Evolutionary conservation across 1,140 invertebrate species (phyloP).

Genomic region (Tyrophagus putrescentiae): DNA sequence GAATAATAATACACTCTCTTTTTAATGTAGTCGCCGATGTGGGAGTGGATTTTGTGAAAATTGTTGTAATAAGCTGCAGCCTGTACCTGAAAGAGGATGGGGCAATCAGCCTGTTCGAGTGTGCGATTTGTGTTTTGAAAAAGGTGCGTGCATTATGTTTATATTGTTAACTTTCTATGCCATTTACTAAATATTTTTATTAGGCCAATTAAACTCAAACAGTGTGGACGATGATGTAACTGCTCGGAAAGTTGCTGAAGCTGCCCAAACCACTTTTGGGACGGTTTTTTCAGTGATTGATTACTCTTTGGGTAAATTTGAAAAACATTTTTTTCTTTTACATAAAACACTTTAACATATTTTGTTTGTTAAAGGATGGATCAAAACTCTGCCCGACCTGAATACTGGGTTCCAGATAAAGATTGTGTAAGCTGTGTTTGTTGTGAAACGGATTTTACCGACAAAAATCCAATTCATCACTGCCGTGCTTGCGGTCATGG

Average conservation of each 20-base stretch:
- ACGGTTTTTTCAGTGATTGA: slow-evolving; percentile 35
- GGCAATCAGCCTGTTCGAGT: slow-evolving; percentile 46
- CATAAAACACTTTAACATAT: too few relatives aligned
- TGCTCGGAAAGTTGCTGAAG: slow-evolving; percentile 36
- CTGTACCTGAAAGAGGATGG: slow-evolving; percentile 52
- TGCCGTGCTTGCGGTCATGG: too few relatives aligned
- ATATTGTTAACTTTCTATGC: neutral
- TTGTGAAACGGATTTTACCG: too few relatives aligned
- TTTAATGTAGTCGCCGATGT: slow-evolving; percentile 44
- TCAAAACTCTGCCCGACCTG: slow-evolving; percentile 60
- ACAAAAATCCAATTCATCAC: too few relatives aligned
- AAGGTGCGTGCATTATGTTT: slow-evolving; percentile 17
- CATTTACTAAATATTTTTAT: neutral
- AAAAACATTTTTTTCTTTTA: slow-evolving; percentile 11
- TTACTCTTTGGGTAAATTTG: slow-evolving; percentile 32
- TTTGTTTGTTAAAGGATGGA: too few relatives aligned
- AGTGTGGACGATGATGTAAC: slow-evolving; percentile 27
- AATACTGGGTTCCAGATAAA: slow-evolving; percentile 65
- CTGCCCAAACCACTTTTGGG: slow-evolving; percentile 33
- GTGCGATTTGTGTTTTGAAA: slow-evolving; percentile 44
- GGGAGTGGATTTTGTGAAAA: slow-evolving; percentile 53
- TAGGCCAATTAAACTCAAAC: slow-evolving; percentile 6
- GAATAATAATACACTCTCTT: neutral
- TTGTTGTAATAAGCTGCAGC: slow-evolving; percentile 44
- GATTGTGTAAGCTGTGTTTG: neutral